Conservation (phyloP, 2,113 vertebrate genomes). For the Rhea americana region DNA sequence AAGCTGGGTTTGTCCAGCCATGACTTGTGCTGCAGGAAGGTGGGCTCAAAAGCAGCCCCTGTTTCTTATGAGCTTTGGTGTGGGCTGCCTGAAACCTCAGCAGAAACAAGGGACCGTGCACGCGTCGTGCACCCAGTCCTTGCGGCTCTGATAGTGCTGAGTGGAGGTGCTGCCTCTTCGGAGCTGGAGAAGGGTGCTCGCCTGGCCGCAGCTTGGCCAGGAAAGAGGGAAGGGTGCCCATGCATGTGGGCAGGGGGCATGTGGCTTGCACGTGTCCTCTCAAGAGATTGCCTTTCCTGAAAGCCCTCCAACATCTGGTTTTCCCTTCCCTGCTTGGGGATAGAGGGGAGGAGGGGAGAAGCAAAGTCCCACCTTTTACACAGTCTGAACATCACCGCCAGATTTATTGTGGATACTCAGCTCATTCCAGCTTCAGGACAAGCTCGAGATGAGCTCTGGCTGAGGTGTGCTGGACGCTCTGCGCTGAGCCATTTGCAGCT, state of each 20-base stretch:
- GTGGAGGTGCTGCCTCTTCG: neutral
- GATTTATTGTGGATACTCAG: slow-evolving; percentile 16
- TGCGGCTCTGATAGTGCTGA: too few relatives aligned
- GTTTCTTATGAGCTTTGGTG: neutral
- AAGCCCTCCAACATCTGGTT: slow-evolving; percentile 58
- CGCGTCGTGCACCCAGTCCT: neutral
- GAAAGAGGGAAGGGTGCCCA: neutral
- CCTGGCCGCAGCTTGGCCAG: neutral
- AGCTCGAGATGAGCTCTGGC: slow-evolving; percentile 12
- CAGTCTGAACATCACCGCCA: slow-evolving; percentile 12
- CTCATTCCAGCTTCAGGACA: slow-evolving; percentile 8
- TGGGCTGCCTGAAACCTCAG: neutral
- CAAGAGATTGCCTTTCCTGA: slow-evolving; percentile 59
- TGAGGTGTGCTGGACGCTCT: neutral
- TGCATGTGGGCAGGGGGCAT: neutral
- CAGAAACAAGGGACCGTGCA: neutral
- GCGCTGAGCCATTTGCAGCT: fast-evolving
- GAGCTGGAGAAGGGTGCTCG: neutral
- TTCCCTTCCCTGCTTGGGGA: slow-evolving; percentile 40
- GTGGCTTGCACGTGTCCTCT: slow-evolving; percentile 55
- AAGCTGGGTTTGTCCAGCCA: neutral
- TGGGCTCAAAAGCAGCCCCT: neutral
- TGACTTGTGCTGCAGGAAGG: neutral
- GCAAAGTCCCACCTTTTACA: slow-evolving; percentile 62
- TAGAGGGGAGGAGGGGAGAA: slow-evolving; percentile 48